These are phyloP conservation scores for Sebastes steindachneri DNA, from an alignment of 2,797 vertebrate genomes.

Conservation along the genomic window DNA sequence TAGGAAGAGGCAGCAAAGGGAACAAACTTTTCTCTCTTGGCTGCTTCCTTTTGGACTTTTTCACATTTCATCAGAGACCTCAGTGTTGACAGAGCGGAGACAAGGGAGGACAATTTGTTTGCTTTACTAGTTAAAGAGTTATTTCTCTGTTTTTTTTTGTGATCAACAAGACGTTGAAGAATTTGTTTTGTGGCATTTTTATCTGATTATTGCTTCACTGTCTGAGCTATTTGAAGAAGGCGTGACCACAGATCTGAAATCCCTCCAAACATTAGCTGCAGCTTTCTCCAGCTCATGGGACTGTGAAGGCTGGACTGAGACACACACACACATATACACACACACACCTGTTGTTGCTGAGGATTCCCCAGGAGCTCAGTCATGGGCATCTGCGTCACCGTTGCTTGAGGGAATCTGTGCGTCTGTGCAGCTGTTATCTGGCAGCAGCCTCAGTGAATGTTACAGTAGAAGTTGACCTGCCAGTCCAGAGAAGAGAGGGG, in stretches of 20 bases:
- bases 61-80: constrained; percentile 26
- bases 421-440: constrained; percentile 50
- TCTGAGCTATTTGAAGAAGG: constrained; percentile 45
- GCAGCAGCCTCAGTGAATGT: constrained; percentile 30
- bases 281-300: constrained; percentile 13
- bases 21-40: constrained; percentile 60
- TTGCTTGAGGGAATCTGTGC: constrained; percentile 60
- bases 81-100: constrained; percentile 30
- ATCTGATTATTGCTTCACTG: constrained; percentile 46
- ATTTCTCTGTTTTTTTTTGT: neutral
- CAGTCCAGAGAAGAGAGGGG: constrained; percentile 37
- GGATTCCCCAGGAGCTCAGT: constrained; percentile 59
- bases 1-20: constrained; percentile 59
- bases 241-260: constrained; percentile 15
- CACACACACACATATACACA: neutral
- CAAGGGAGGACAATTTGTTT: constrained; percentile 32
- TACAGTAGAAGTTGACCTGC: constrained; percentile 51
- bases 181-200: constrained; percentile 48
- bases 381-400: constrained; percentile 66
- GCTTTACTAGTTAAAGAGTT: constrained; percentile 18
- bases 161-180: neutral
- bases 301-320: constrained; percentile 34
- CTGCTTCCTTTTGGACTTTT: constrained; percentile 47
- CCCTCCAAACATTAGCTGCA: constrained; percentile 33
- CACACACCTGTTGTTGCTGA: constrained; percentile 70